phyloP scores from a whole-genome alignment of 2,113 vertebrate species.

The Beaufortia kweichowensis region DNA sequence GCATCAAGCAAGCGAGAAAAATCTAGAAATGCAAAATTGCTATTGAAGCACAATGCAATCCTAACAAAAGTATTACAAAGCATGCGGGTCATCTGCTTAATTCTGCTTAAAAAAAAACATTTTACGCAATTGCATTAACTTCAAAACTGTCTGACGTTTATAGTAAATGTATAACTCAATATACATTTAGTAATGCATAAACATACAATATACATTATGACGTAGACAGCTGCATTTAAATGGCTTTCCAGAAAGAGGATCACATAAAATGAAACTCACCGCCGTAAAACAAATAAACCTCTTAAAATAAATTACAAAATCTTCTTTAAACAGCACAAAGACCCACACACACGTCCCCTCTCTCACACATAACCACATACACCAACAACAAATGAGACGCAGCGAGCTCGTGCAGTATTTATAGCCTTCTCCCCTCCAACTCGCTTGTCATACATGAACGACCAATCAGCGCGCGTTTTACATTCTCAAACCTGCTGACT shows the following conservation, averaged over 20 bases:
- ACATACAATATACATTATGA: too few relatives aligned
- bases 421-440: conserved; percentile 60
- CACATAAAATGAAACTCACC: conserved; percentile 33
- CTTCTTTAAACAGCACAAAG: conserved; percentile 49
- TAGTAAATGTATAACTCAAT: too few relatives aligned
- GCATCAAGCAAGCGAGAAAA: too few relatives aligned
- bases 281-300: conserved; percentile 38
- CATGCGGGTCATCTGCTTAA: too few relatives aligned
- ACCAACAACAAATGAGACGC: conserved; percentile 38
- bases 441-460: conserved; percentile 53
- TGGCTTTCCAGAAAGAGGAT: neutral
- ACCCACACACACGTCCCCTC: neutral
- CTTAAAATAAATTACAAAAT: conserved; percentile 53
- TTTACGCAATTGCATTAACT: too few relatives aligned
- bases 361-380: neutral
- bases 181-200: too few relatives aligned
- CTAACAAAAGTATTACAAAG: too few relatives aligned
- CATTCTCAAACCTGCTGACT: conserved; percentile 21
- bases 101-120: too few relatives aligned
- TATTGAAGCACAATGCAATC: too few relatives aligned
- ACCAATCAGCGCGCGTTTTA: conserved; percentile 65
- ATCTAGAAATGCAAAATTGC: too few relatives aligned
- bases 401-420: conserved; percentile 48
- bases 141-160: too few relatives aligned
- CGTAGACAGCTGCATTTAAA: neutral